Base-by-base conservation (phyloP, 2,797 vertebrate species). In the Sciurus carolinensis region DNA sequence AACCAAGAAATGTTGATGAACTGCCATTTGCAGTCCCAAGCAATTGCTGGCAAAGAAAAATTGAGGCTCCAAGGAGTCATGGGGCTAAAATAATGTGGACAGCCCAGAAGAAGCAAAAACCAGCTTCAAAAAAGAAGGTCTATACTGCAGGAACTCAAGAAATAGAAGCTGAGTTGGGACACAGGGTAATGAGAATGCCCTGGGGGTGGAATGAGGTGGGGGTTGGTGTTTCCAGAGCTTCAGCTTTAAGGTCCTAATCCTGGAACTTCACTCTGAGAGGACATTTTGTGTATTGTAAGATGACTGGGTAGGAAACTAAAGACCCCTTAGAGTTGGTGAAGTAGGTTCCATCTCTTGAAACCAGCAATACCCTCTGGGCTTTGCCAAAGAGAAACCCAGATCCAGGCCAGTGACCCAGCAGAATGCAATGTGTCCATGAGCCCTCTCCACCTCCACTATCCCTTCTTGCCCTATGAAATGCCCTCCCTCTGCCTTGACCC, bases 31-130 rank as follows among this genome's bases (percentile, higher is more conserved):
- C 72, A 94, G 39, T 71, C 84, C 91, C 66, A 90, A 90, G 87
- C 73, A 97, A 90, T 97, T 95, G 95, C 39, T 82, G 93, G 73
- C 64, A 90, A 73, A 94, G 17, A 95, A 96, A 96, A 97, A 97
- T 0, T 57, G 59, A 59, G 76, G 76, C 79, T 75, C 73, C 95
- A 52, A 94, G 64, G 73, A 96, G 71, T 92, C 59, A 1, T 36
- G 33, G 72, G 72, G 42, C 36, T 85, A 92, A 95, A 89, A 87
- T 87, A 91, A 54, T 50, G 64, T 88, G 66, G 59, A 84, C 76
- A 89, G 36, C 62, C 42, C 28, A 22, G 44, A 69, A 11, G 44
- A 71, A 73, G 71, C 50, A 54, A 30, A 59, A 82, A 73, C 22
- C 13, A 95, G 39, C 50, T 84, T 72, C 64, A 87, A 85, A 87